Conservation (phyloP, 2,888 invertebrate species). For the Ennomos fuscantarius region DNA sequence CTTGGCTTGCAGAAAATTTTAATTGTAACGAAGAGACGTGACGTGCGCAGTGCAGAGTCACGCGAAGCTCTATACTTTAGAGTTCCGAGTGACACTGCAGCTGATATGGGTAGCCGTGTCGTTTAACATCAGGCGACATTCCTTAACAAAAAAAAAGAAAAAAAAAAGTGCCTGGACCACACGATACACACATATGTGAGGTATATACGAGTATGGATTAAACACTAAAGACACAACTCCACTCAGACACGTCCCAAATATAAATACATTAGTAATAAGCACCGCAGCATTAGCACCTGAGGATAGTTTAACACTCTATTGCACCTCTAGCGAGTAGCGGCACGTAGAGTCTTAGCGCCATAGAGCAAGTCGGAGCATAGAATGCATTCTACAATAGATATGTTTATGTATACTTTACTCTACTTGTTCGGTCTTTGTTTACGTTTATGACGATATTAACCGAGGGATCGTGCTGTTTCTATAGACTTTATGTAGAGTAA, state of each 20-base stretch:
- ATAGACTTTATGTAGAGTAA: constrained; percentile 20
- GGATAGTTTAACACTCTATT: constrained; percentile 38
- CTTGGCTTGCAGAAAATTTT: too few species aligned
- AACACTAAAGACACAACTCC: background rate
- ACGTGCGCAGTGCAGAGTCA: too few species aligned
- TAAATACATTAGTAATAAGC: constrained; percentile 39
- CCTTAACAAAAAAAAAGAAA: too few species aligned
- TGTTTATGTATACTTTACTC: constrained; percentile 7
- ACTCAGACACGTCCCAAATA: constrained; percentile 36
- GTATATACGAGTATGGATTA: too few species aligned
- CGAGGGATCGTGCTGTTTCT: constrained; percentile 33
- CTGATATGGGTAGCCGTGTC: too few species aligned
- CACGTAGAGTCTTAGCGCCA: constrained; percentile 27
- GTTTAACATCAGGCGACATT: too few species aligned
- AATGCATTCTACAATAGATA: constrained; percentile 34
- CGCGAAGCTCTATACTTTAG: too few species aligned
- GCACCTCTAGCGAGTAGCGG: constrained; percentile 12
- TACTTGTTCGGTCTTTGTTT: constrained; percentile 45
- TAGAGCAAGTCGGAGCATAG: constrained; percentile 25
- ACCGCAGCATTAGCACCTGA: constrained; percentile 39
- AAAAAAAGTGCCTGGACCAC: too few species aligned
- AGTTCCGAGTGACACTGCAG: too few species aligned
- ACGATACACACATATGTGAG: too few species aligned
- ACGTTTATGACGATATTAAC: constrained; percentile 45
- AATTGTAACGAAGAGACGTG: too few species aligned